Base-by-base conservation (phyloP, 2,797 vertebrate genomes). In the Poeciliopsis infans region DNA sequence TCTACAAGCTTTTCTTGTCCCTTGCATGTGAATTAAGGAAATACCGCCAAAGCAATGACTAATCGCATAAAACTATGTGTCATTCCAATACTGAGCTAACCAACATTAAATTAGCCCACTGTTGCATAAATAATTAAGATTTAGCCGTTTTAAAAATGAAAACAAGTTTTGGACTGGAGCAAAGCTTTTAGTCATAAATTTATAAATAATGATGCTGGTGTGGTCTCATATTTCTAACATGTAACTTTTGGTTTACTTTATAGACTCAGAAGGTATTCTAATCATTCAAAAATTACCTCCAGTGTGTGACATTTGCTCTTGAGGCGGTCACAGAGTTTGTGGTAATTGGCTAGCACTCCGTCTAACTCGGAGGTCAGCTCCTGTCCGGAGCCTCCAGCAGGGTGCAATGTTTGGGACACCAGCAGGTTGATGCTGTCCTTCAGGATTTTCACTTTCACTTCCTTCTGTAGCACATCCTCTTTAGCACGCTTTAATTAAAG, bases 391-490 rank as follows among this genome's bases (percentile, higher is more conserved):
- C 75, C 70, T 77, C 91, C 97, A 45, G 95, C 95, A 87, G 96
- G 93, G 0, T 96, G 96, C 82, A 87, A 70, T 10, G 90, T 92
- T 87, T 95, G 97, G 81, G 93, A 86, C 72, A 97, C 97, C 89
- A 99, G 81, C 86, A 96, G 85, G 90, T 97, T 97, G 91, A 99
- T 98, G 88, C 92, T 99, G 94, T 99, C 98, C 91, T 97, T 99
- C 80, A 99, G 93, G 91, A 99, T 99, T 94, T 99, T 99, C 89
- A 99, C 98, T 72, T 97, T 94, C 91, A 99, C 98, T 89, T 99
- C 98, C 79, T 99, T 99, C 96, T 99, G 98, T 47, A 98, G 82
- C 95, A 99, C 98, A n/a, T 99, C 98, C 95, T 99, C 98, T 94
- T 97, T 97, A 0, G 97, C 98, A 87, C 97, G 97, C 98, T 99